Evolutionary conservation across 2,113 vertebrate genomes (phyloP).

Genomic region (Laticauda colubrina): DNA sequence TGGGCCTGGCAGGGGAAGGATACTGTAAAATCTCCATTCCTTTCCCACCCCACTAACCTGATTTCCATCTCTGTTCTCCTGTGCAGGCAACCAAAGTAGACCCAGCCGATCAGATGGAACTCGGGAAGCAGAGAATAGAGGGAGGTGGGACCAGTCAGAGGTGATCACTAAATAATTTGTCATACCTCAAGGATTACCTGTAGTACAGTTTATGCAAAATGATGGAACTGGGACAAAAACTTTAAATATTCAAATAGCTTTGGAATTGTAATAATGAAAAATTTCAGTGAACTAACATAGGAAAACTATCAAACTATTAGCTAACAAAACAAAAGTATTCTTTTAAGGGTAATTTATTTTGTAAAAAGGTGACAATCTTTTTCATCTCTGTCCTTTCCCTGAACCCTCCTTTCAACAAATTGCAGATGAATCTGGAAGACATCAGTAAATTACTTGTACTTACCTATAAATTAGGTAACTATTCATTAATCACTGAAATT

Average conservation of each 20-base stretch:
- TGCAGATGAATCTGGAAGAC: neutral
- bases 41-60: too few species aligned
- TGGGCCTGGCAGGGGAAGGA: too few species aligned
- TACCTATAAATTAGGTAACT: neutral
- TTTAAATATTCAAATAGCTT: neutral
- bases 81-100: too few species aligned
- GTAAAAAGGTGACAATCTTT: neutral
- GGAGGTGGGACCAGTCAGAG: too few species aligned
- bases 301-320: neutral
- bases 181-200: too few species aligned
- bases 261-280: neutral
- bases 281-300: neutral
- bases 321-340: neutral
- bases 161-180: too few species aligned
- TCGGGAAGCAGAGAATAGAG: too few species aligned
- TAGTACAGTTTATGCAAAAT: neutral
- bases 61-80: too few species aligned
- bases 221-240: neutral
- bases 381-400: neutral
- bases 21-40: too few species aligned
- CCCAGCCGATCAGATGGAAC: too few species aligned
- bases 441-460: neutral
- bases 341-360: neutral
- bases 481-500: rapidly evolving
- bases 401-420: neutral